Base-by-base conservation (phyloP, 1,140 invertebrate genomes). In the Drosophila busckii region DNA sequence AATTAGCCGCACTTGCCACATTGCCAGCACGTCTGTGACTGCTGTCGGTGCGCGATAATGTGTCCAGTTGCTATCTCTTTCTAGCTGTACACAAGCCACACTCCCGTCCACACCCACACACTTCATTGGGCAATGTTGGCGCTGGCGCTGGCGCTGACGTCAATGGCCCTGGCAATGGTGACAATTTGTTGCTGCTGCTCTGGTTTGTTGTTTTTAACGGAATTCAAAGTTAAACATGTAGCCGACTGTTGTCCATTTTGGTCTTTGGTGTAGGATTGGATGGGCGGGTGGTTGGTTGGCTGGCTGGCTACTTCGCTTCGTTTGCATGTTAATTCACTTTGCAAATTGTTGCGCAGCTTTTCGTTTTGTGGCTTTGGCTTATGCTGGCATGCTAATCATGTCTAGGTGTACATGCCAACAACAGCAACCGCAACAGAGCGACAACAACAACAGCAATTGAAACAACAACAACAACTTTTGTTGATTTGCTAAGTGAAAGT, bases 401-500 rank as follows among this genome's bases (percentile, higher is more conserved):
- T 42, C 68, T 80, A 63, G 68, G 55, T 55, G 53, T 25, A 29
- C 23, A 41, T 42, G 50, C 29, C 29, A 34, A 48, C 44, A 37
- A 53, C 42, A 63, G 32, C 40, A 53, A 13, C 38, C 37, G 25
- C 26, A 19, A 26, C 35, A 50, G 20, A 48, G 28, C 45, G 28
- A 7, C 17, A 9, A 22, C 35, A 38, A 23, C 35, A 38, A 22
- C 19, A 40, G 23, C 37, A 40, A 23, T 10, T 2, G 22, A 22
- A 35, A 23, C 45, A 48, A 20, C 35, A 40, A 58, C 40, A 53
- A 54, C 49, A 82, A 82, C 63, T 78, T n/a, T 78, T 67, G 68
- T 80, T 73, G 73, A 69, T 73, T 80, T 65, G 73, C 73, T 78
- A 78, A 78, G 73, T 78, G 73, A 78, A 78, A 78, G 75, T 80